A percentile compares a stretch with the other conserved stretches of the same genome.
Evolutionary conservation across 2,797 vertebrate genomes (phyloP).

Genomic region (Mormyrops boulengeri): DNA sequence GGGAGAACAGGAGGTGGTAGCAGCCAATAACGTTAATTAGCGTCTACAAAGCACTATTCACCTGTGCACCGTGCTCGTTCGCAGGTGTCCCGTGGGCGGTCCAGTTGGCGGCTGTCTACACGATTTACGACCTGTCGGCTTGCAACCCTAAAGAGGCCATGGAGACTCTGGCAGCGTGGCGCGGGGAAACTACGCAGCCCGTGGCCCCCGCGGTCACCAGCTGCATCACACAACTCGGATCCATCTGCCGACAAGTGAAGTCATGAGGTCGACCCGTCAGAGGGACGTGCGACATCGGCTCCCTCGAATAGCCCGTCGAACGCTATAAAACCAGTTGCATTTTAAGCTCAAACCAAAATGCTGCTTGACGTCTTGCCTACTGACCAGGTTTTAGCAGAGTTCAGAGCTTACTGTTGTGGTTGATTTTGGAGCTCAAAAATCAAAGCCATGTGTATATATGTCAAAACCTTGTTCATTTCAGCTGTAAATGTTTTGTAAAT

Average conservation of each 20-base stretch:
- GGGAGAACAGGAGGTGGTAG: not conserved
- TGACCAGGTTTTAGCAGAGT: not conserved
- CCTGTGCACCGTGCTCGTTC: conserved; percentile 20
- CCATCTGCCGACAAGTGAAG: conserved; percentile 56
- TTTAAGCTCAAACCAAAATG: not conserved
- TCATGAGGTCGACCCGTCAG: conserved; percentile 8
- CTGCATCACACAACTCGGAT: conserved; percentile 70
- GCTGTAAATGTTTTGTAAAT: conserved; percentile 43
- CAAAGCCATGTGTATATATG: not conserved
- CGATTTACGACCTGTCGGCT: conserved; percentile 79
- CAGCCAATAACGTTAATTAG: not conserved
- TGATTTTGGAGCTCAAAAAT: not conserved
- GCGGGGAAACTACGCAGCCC: conserved; percentile 45
- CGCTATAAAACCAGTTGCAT: not conserved
- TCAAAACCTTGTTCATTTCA: not conserved
- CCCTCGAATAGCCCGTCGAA: not conserved
- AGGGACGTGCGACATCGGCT: not conserved
- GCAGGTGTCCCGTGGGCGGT: conserved; percentile 84
- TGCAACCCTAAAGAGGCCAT: conserved; percentile 74
- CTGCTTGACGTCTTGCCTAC: not conserved
- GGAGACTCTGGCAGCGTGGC: conserved; percentile 73
- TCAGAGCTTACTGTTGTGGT: not conserved
- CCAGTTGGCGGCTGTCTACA: conserved; percentile 82
- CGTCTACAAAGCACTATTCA: not conserved
- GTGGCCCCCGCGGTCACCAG: conserved; percentile 70